Evolutionary conservation across 2,797 vertebrate species (phyloP), one percentile per base, ranked within the genome.

Genomic region (Sebastes hubbsi): DNA sequence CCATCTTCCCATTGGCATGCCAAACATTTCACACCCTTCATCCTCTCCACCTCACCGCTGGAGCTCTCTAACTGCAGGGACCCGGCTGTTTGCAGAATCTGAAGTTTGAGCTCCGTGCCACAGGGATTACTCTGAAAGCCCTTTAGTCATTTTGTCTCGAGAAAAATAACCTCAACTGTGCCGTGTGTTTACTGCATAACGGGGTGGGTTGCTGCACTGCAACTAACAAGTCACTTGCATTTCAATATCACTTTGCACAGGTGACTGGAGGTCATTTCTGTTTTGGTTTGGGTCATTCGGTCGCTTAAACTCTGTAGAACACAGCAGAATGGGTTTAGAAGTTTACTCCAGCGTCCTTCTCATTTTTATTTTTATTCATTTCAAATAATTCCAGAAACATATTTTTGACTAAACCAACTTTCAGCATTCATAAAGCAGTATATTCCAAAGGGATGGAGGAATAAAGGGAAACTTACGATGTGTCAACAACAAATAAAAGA

Each of bases 51-150:
- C 54, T 2, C 60, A 52, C 13, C 1, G 18, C 75, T 55, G 64
- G 82, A 85, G 78, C 78, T 75, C 62, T 7, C 38, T 70, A 66
- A 73, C 80, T 73, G 84, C 77, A 54, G 81, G 46, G 27, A 67
- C 27, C 9, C 7, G 14, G 14, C 10, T 80, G 78, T 76, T 72
- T 74, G 73, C 65, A 52, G 27, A 77, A 64, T 61, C 22, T 72
- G 56, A 85, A 72, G 81, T 78, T 80, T 78, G 72, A 77, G 77
- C 60, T 70, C 30, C 32, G 71, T 46, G 70, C 76, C 62, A 62
- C 58, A 3, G 78, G 81, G 79, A 72, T 77, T 22, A 70, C 27
- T 66, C 75, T 62, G 72, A 78, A 77, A 87, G 63, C 63, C 77
- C 77, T 78, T 78, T 65, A 20, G 61, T 80, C 46, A 70, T 84